These are phyloP conservation scores for Penelope pileata DNA, from an alignment of 2,113 vertebrate genomes.

Conservation along the genomic window DNA sequence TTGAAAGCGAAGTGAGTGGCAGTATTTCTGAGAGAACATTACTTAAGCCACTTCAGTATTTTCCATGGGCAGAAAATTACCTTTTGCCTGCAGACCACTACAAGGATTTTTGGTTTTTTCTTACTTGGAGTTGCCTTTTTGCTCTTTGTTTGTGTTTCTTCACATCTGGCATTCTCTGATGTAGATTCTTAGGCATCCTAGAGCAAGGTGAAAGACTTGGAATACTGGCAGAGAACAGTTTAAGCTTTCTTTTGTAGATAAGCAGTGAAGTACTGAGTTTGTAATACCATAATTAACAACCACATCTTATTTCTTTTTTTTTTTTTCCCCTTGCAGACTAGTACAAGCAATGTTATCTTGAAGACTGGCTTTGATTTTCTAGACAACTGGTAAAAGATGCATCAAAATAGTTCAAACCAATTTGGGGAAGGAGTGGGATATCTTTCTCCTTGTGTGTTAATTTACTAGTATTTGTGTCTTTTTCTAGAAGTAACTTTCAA, in stretches of 20 bases:
- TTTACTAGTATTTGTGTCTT: constrained; percentile 60
- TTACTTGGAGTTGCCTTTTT: not conserved
- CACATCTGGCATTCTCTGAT: not conserved
- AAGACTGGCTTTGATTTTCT: constrained; percentile 99
- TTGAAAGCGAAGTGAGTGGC: not conserved
- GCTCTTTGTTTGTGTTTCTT: not conserved
- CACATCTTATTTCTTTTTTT: not conserved
- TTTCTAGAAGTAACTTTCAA: constrained; percentile 68
- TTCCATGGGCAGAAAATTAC: not conserved
- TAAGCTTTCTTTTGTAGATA: not conserved
- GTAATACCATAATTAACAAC: not conserved
- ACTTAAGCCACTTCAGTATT: not conserved
- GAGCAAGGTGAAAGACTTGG: not conserved
- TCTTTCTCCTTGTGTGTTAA: constrained; percentile 34
- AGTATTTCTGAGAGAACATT: not conserved
- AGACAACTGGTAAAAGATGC: constrained; percentile 93
- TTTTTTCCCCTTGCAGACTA: constrained; percentile 78
- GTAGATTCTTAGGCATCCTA: not conserved
- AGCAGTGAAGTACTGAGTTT: not conserved
- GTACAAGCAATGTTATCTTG: constrained; percentile 87
- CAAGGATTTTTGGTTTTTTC: not conserved
- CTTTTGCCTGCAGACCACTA: not conserved
- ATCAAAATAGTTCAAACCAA: constrained; percentile 2
- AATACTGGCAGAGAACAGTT: not conserved
- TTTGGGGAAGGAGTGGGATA: not conserved